Percentiles rank a stretch among this genome's conserved stretches.
Evolutionary conservation across 2,888 invertebrate genomes (phyloP).

Genomic region (Julus scanicus): DNA sequence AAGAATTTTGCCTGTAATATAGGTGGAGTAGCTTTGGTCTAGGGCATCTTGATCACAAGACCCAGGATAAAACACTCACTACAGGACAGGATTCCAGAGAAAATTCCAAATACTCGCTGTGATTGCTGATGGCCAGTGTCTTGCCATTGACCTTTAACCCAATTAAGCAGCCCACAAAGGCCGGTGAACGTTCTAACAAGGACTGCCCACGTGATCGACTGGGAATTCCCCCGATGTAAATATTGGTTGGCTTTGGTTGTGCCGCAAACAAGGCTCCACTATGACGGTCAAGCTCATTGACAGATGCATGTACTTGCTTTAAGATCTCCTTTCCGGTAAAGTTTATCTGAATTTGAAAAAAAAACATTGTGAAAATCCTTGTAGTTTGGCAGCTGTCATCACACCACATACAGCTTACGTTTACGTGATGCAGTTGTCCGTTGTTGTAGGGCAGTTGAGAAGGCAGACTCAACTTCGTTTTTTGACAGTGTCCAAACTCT

Average conservation of each 20-base stretch:
- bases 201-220: not conserved
- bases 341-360: not conserved
- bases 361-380: not conserved
- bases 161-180: not conserved
- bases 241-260: not conserved
- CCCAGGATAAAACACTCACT: not conserved
- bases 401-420: not conserved
- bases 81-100: conserved; percentile 6
- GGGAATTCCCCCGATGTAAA: not conserved
- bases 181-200: not conserved
- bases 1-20: too few relatives aligned
- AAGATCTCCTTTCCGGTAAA: not conserved
- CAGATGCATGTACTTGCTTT: not conserved
- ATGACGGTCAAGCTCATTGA: not conserved
- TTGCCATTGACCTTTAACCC: not conserved
- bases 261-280: not conserved
- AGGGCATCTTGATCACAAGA: too few relatives aligned
- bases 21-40: too few relatives aligned
- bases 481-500: not conserved
- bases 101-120: conserved; percentile 29
- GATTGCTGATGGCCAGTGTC: not conserved
- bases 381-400: not conserved
- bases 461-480: not conserved
- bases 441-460: conserved; percentile 6
- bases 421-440: not conserved